Base-by-base conservation (phyloP, 2,888 invertebrate species). In the Pseudococcus viburni region DNA sequence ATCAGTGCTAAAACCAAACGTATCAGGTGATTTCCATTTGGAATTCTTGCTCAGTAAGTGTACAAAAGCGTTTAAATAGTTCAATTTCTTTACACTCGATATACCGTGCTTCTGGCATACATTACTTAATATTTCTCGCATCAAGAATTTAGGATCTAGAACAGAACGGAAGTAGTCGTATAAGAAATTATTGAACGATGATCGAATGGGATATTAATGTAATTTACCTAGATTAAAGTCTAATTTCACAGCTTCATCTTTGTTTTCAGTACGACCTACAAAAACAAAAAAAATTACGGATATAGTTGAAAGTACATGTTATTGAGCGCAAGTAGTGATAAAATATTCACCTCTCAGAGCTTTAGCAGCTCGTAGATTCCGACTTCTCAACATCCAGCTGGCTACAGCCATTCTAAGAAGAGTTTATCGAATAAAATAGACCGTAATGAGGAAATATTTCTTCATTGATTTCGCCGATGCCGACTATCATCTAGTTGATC, bases 11-110 rank as follows among this genome's bases (percentile, higher is more conserved):
- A 96, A 95, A 84, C 96, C 96, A 90, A 96, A 93, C 90, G 93
- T 91, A 89, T 93, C 92, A 88, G 93, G 90, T 95, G 94, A 91
- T 94, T 93, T 91, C 94, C 94, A 91, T 93, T 93, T 90, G 95
- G 9, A 11, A 84, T 73, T 46, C 48, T 84, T 51, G 59, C 64
- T 26, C 51, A 89, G 77, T 90, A 98, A 93, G 91, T 96, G 96
- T 89, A 97, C 96, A 92, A 98, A 95, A 89, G 95, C 95, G 93
- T 98, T 98, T 91, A 98, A 94, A 92, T 97, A 96, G 90, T 95
- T 96, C 90, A 98, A 93, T 91, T 96, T 95, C 91, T 95, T 95
- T 89, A 94, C 94, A 92, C 96, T 96, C 89, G 95, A 94, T 89
- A 95, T 93, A 89, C 93, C 94, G 90, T 93, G 92, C 91, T 93